A percentile compares a stretch with the other conserved stretches of the same genome.
phyloP scores from a whole-genome alignment of 2,888 invertebrate genomes.

The Hemaris fuciformis region DNA sequence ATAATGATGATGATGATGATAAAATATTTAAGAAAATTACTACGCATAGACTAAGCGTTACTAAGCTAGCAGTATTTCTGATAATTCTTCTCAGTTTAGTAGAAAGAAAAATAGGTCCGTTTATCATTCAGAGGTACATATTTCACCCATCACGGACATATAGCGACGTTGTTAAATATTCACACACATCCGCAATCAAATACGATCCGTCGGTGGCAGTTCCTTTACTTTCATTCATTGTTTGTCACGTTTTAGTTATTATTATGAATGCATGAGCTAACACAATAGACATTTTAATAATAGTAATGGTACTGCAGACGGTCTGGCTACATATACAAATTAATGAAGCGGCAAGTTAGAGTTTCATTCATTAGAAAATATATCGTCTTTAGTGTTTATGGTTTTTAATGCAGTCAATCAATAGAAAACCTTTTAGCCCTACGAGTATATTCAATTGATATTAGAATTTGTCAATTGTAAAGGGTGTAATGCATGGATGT shows the following conservation, averaged over 20 bases:
- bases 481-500: neutral
- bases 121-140: neutral
- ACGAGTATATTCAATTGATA: no score
- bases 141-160: neutral
- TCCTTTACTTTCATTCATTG: slow-evolving; percentile 17
- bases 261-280: slow-evolving; percentile 5
- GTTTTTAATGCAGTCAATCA: neutral
- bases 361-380: neutral
- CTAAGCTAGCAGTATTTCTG: no score
- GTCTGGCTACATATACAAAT: neutral
- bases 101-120: neutral
- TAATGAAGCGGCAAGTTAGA: neutral
- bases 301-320: slow-evolving; percentile 7
- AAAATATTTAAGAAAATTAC: no score
- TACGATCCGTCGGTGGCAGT: slow-evolving; percentile 11
- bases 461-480: neutral
- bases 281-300: slow-evolving; percentile 13
- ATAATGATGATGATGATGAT: no score
- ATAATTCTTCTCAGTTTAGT: no score
- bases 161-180: slow-evolving; percentile 1
- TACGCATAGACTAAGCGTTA: no score
- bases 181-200: slow-evolving; percentile 14
- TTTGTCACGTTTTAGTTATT: slow-evolving; percentile 10
- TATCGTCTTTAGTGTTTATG: neutral
- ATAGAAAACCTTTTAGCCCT: neutral